phyloP scores from a whole-genome alignment of 2,113 vertebrate species.

The Laterallus jamaicensis region DNA sequence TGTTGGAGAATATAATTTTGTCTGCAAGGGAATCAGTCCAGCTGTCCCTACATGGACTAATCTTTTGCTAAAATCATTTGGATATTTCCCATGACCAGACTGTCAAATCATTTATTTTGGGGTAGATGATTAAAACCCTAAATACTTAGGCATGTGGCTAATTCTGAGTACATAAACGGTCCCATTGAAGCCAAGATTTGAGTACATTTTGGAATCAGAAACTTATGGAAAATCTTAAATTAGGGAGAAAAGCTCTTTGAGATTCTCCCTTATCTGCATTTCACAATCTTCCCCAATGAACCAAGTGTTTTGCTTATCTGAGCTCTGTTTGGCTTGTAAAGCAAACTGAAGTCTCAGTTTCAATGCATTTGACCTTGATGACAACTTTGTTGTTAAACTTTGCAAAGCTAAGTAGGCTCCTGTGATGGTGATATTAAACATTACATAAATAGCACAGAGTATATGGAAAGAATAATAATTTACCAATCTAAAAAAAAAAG shows the following conservation, averaged over 20 bases:
- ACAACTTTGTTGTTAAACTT: constrained; percentile 57
- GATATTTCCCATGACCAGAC: neutral
- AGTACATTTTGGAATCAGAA: neutral
- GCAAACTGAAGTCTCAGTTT: constrained; percentile 20
- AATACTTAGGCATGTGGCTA: neutral
- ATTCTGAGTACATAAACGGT: neutral
- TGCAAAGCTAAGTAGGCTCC: constrained; percentile 17
- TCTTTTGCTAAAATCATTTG: neutral
- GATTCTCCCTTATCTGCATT: neutral
- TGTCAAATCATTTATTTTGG: neutral
- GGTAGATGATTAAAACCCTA: neutral
- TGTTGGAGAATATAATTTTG: neutral
- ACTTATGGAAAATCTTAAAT: neutral
- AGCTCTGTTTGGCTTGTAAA: constrained; percentile 16
- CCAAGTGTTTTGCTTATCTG: neutral
- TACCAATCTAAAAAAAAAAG: neutral
- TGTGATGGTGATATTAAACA: constrained; percentile 5
- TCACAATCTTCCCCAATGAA: neutral
- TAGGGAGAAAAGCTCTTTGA: neutral
- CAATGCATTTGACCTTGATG: constrained; percentile 61
- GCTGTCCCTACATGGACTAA: neutral
- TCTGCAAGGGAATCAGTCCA: neutral
- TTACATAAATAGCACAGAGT: constrained; percentile 5
- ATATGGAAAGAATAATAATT: constrained; percentile 1
- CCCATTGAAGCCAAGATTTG: neutral